A percentile compares a stretch with the other conserved stretches of the same genome.
Conservation (phyloP, 2,888 invertebrate species). For the Andrena flavipes region DNA sequence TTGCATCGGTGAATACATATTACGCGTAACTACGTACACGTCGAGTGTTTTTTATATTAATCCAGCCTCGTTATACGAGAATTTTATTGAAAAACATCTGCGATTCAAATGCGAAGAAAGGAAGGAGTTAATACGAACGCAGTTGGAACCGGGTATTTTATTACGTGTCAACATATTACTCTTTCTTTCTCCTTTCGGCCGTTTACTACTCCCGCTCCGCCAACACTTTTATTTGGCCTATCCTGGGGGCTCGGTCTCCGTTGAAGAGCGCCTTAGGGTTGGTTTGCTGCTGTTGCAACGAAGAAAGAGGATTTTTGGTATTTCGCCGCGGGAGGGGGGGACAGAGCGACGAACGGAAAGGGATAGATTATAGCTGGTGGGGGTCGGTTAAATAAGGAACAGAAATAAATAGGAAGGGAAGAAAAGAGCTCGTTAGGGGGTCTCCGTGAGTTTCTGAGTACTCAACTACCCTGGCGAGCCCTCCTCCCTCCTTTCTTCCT, state of each 20-base stretch:
- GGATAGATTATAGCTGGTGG: slow-evolving; percentile 71
- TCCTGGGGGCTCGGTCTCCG: slow-evolving; percentile 61
- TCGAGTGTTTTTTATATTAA: background rate
- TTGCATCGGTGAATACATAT: background rate
- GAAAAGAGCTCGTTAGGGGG: slow-evolving; percentile 78
- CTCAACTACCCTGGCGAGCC: slow-evolving; percentile 76
- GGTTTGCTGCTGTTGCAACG: slow-evolving; percentile 66
- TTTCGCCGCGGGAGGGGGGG: slow-evolving; percentile 60
- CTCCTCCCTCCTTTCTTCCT: slow-evolving; percentile 62
- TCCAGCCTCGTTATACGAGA: background rate
- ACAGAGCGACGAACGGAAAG: slow-evolving; percentile 61
- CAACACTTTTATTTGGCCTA: slow-evolving; percentile 77
- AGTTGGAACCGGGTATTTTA: slow-evolving; percentile 62
- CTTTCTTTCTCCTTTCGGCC: slow-evolving; percentile 35
- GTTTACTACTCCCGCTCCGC: slow-evolving; percentile 50
- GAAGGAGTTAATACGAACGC: slow-evolving; percentile 13
- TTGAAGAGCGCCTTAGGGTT: slow-evolving; percentile 64
- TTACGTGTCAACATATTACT: slow-evolving; percentile 78
- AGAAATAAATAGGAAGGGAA: slow-evolving; percentile 83
- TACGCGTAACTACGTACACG: background rate
- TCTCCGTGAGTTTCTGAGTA: slow-evolving; percentile 78
- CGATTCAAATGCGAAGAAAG: slow-evolving; percentile 19
- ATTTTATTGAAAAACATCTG: slow-evolving; percentile 10
- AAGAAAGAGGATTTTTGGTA: slow-evolving; percentile 71
- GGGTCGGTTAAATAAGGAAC: slow-evolving; percentile 84